Evolutionary conservation across 2,888 invertebrate species (phyloP), one percentile per base, ranked within the genome.

Genomic region (Perithous albicinctus): DNA sequence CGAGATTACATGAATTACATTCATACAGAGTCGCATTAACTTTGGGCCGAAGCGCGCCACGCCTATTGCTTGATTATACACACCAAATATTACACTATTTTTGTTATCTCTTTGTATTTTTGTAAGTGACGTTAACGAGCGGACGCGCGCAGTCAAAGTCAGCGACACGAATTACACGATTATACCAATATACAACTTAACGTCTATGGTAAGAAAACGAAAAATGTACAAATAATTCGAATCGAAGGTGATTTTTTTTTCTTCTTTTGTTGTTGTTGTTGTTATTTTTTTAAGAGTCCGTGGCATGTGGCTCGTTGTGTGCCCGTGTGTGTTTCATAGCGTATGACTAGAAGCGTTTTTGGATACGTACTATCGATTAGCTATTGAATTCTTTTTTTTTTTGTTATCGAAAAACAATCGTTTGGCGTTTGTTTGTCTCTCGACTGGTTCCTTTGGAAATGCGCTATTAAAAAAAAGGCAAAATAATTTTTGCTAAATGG

Each of bases 101-200:
- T 46, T 61, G 54, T 69, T 35, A 32, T 23, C 18, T 38, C 23
- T 29, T 5, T 35, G 38, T 20, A n/a, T 74, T 41, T 43, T 20
- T 26, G 26, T 32, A 35, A 18, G n/a, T 63, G 43, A 41, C 59
- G 38, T 67, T 43, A 43, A 32, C 82, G 75, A 78, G 70, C 51
- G 63, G 41, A 56, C 59, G 78, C 73, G 69, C 70, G 63, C 7
- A 69, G 70, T 78, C 75, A 64, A 82, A 78, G 61, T 70, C 66
- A 64, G 81, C 70, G 78, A 82, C 78, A 38, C 72, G 76, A 80
- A 66, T 81, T 77, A 80, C 84, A 74, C 84, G 74, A 82, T 79
- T 84, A 78, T 84, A 78, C 79, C 82, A 82, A 84, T 84, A 78
- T 82, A 84, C 84, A 84, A 82, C 82, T 82, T 82, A 82, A 82